Evolutionary conservation across 2,888 invertebrate species (phyloP).

Genomic region (Oscheius sp.): DNA sequence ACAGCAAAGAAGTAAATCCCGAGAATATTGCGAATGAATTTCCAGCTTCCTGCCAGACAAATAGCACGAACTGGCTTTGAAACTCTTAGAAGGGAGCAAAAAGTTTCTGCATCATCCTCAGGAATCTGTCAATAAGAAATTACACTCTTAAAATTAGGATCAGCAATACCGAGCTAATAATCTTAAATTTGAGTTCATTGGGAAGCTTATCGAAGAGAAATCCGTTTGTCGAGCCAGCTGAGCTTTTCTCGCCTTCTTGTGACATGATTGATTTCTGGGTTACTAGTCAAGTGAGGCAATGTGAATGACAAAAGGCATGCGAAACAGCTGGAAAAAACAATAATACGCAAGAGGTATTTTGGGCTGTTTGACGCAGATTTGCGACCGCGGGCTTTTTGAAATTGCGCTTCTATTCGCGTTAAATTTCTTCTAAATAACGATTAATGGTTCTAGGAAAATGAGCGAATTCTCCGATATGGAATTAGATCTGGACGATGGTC

Average conservation of each 20-base stretch:
- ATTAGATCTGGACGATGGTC: not conserved
- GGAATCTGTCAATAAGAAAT: not conserved
- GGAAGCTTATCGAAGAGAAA: not conserved
- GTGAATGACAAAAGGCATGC: not conserved
- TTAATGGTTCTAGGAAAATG: not conserved
- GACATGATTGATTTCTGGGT: not conserved
- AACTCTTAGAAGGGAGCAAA: not conserved
- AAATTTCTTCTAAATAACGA: not conserved
- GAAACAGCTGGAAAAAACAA: not conserved
- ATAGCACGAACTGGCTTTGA: not conserved
- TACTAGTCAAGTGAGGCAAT: not conserved
- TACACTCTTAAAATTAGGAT: not conserved
- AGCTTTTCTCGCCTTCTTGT: not conserved
- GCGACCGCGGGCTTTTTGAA: slow-evolving; percentile 2
- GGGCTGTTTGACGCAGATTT: not conserved
- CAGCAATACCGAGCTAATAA: not conserved
- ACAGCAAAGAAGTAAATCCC: not conserved
- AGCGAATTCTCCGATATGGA: slow-evolving; percentile 8
- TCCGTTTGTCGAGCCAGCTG: not conserved
- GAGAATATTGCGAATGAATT: not conserved
- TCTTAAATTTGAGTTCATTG: slow-evolving; percentile 7
- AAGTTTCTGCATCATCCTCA: not conserved
- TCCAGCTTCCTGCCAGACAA: not conserved
- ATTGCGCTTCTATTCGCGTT: not conserved
- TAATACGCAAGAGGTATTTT: too few species aligned